Base-by-base conservation (phyloP, 2,888 invertebrate genomes). In the Dryocosmus kuriphilus region DNA sequence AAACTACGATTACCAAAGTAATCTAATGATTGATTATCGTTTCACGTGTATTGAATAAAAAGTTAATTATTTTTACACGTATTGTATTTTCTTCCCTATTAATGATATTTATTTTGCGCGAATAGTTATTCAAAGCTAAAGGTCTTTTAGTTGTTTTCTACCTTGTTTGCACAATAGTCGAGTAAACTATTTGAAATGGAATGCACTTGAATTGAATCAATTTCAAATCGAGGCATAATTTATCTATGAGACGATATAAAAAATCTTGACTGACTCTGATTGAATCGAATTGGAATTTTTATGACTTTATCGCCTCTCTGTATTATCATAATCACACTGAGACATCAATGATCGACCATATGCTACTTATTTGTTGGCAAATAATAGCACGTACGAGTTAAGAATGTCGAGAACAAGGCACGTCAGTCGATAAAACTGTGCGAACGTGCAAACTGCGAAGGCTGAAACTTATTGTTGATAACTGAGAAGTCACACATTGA, bases 391-490 rank as follows among this genome's bases (percentile, higher is more conserved):
- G 71, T 55, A 71, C 71, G 51, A 67, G 27, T 46, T 67, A 27
- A 67, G 67, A n/a, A 71, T 71, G 51, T 71, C 71, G 46, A 71
- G 67, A 71, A 71, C n/a, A 71, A 71, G 67, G 27, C 67, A 41
- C 14, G 22, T 32, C 63, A 63, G 63, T 83, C 84, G 85, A 84
- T 84, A 85, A 85, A 85, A 77, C 79, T 65, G n/a, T n/a, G n/a
- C n/a, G n/a, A 77, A 74, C 79, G 80, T 77, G 71, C 57, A 65
- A 71, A 67, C 77, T 77, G 71, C 46, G 75, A 71, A 67, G 78
- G 78, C 75, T 77, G 63, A 75, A 65, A 76, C 67, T 60, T 60
- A 9, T 60, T 55, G 38, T 30, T 78, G 78, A 76, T 78, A 78
- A 78, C 65, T 67, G 55, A 79, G 60, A 79, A 77, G 71, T 30